Conservation (phyloP, 2,113 vertebrate species). For the Nothoprocta perdicaria region DNA sequence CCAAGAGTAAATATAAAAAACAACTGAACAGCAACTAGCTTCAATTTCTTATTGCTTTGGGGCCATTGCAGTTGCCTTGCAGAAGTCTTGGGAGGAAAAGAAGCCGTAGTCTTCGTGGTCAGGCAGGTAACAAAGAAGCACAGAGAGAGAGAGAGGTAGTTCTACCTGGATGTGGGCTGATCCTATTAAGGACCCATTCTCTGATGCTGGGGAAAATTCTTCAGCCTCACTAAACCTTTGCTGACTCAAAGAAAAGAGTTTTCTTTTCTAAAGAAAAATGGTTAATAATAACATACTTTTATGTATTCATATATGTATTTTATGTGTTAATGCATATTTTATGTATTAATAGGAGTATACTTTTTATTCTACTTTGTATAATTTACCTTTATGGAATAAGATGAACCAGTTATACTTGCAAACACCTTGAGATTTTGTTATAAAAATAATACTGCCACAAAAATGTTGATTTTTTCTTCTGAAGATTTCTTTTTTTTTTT, state of each 20-base stretch:
- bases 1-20: neutral
- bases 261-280: neutral
- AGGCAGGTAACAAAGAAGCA: neutral
- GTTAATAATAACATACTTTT: neutral
- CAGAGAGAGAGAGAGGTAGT: fast-evolving
- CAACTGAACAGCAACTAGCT: neutral
- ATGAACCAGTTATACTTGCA: neutral
- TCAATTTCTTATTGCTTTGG: neutral
- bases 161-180: fast-evolving
- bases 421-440: neutral
- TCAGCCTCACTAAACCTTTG: neutral
- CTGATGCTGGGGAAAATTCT: neutral
- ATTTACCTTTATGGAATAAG: neutral
- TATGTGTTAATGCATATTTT: too few species aligned
- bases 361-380: too few species aligned
- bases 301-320: too few species aligned
- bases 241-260: too few species aligned
- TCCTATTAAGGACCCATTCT: neutral
- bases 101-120: neutral
- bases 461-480: neutral
- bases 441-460: neutral
- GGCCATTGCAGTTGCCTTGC: neutral
- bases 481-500: neutral
- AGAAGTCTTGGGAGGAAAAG: neutral
- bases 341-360: too few species aligned